A percentile compares a stretch with the other conserved stretches of the same genome.
Conservation (phyloP, 2,113 vertebrate genomes). For the Labeo rohita region DNA sequence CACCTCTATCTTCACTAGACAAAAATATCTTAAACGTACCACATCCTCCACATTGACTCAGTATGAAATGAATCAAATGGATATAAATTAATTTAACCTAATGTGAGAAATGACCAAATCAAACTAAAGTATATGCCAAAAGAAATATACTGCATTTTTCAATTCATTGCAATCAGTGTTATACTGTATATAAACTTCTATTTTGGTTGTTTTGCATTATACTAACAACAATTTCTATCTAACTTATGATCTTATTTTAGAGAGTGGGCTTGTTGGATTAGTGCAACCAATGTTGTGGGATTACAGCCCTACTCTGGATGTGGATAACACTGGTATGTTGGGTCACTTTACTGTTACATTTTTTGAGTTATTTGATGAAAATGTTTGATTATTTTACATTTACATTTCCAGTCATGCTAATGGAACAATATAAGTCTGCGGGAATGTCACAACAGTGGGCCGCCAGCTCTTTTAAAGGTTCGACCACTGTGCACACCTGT, state of each 20-base stretch:
- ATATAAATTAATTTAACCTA: not conserved
- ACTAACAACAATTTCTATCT: not conserved
- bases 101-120: not conserved
- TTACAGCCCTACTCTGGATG: constrained; percentile 84
- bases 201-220: not conserved
- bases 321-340: constrained; percentile 82
- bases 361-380: not conserved
- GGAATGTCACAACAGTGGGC: constrained; percentile 88
- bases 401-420: constrained; percentile 39
- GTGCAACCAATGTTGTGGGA: constrained; percentile 96
- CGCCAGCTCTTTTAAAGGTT: constrained; percentile 95
- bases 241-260: constrained; percentile 69
- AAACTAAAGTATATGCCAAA: not conserved
- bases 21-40: not conserved
- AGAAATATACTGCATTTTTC: not conserved
- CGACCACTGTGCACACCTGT: constrained; percentile 82
- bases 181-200: not conserved
- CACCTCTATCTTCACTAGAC: not conserved
- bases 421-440: constrained; percentile 84
- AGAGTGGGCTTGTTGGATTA: constrained; percentile 83
- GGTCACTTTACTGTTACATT: not conserved
- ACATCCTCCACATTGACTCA: not conserved
- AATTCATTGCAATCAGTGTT: not conserved
- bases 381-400: not conserved
- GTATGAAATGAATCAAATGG: not conserved